Percentiles rank a stretch among this genome's conserved stretches.
Conservation (phyloP, 2,797 vertebrate genomes). For the Sebastes oblongus region DNA sequence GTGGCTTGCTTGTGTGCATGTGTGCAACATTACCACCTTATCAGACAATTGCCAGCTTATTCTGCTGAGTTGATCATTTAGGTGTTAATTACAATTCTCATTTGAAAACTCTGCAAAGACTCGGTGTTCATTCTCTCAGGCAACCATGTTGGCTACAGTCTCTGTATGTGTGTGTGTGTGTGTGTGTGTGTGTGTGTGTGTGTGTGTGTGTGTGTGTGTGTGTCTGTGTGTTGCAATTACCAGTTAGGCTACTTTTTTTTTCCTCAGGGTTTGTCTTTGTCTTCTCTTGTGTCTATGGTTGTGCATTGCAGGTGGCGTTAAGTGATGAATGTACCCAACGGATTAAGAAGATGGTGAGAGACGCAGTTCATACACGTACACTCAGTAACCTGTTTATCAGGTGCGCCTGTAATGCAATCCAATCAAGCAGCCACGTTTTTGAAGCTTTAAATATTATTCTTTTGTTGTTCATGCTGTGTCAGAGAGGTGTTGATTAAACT, state of each 20-base stretch:
- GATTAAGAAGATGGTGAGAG: neutral
- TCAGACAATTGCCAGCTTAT: constrained; percentile 59
- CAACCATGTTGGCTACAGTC: constrained; percentile 8
- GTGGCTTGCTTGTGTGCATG: neutral
- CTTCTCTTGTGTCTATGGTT: neutral
- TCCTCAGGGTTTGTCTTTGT: neutral
- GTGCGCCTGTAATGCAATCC: neutral
- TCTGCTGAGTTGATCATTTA: constrained; percentile 65
- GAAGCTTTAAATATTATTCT: neutral
- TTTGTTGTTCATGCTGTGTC: neutral
- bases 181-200: neutral
- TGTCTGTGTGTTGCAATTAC: neutral
- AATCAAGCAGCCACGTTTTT: neutral
- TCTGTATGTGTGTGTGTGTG: neutral
- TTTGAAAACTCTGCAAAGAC: constrained; percentile 31
- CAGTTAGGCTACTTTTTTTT: neutral
- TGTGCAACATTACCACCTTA: constrained; percentile 43
- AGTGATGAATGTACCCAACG: neutral
- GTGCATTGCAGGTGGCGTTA: neutral
- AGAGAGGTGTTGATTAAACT: neutral
- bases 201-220: neutral
- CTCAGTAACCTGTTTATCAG: neutral
- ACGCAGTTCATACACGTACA: neutral
- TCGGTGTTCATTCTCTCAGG: constrained; percentile 11
- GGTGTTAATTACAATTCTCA: constrained; percentile 64